Base-by-base conservation (phyloP, 2,888 invertebrate genomes). In the Chrysodeixis includens region DNA sequence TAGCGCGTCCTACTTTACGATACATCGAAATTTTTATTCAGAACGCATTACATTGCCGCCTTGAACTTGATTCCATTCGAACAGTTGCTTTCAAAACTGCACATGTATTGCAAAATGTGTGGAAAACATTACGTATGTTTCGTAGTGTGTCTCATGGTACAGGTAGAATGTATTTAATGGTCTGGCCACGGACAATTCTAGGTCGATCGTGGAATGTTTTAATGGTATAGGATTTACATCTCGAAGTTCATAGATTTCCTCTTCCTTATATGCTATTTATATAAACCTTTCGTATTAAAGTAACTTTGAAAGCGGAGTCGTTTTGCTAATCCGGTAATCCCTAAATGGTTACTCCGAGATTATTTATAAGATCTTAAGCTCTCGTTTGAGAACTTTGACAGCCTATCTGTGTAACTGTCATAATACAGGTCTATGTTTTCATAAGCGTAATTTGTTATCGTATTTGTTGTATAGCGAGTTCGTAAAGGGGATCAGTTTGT, bases 1-100 rank as follows among this genome's bases (percentile, higher is more conserved):
- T 83, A 79, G 82, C 80, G 72, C 78, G 86, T 73, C 77, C 83
- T 77, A 85, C 83, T 87, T 84, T 78, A 44, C 57, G 60, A 57
- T 53, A 56, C 58, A 59, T 51, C 32, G 69, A 52, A 10, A 63
- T 78, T 88, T 87, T 83, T 83, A 90, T 90, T 89, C 89, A 73
- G 77, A 74, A 81, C 86, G 77, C 79, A 69, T 66, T 84, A 74
- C 88, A 88, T 85, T 79, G 84, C 86, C 68, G 89, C 92, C 92
- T 92, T 93, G 93, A 92, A 90, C 92, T 93, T 92, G 91, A 72
- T 54, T 60, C 68, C 52, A 64, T 78, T 74, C 30, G 57, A 35
- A 63, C 67, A 59, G 52, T 56, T 65, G 58, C 71, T 81, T 79
- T 71, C 82, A 67, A 79, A 85, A 79, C 79, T 56, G 68, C 69